phyloP scores from a whole-genome alignment of 2,797 vertebrate genomes.

The Dendrocincla tyrannina region DNA sequence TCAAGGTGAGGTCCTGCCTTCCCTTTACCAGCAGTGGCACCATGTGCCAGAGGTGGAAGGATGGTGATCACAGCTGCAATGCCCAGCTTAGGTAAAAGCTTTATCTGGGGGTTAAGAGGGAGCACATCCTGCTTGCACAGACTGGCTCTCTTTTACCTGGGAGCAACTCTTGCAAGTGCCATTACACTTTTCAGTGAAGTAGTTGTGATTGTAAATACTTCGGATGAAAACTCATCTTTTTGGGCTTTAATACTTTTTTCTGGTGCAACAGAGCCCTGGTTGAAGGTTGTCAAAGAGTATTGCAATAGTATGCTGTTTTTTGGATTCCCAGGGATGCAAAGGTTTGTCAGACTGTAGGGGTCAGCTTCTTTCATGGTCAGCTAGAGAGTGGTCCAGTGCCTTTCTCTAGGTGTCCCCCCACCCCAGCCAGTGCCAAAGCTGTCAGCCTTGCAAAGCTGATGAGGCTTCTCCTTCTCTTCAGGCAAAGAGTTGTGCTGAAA shows the following conservation, averaged over 20 bases:
- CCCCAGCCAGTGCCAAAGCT: neutral
- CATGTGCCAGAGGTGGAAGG: neutral
- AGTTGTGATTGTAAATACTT: neutral
- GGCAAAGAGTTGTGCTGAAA: neutral
- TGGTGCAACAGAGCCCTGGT: neutral
- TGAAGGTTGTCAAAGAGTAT: neutral
- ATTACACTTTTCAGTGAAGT: neutral
- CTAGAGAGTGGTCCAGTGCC: neutral
- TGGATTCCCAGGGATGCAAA: neutral
- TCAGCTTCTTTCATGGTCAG: neutral
- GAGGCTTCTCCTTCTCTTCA: neutral
- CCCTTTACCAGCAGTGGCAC: neutral
- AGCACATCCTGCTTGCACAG: neutral
- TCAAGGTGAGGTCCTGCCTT: neutral
- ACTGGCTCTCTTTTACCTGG: neutral
- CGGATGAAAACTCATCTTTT: neutral
- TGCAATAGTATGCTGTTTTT: neutral
- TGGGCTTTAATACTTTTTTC: neutral
- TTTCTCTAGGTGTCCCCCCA: neutral
- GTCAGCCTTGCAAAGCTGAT: neutral
- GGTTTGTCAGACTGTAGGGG: neutral
- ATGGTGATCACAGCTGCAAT: too few relatives aligned
- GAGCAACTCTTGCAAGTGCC: neutral
- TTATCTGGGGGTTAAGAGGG: neutral
- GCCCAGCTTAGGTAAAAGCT: rapidly evolving